A percentile compares a stretch with the other conserved stretches of the same genome.
phyloP scores from a whole-genome alignment of 2,797 vertebrate species.

The Parambassis ranga region DNA sequence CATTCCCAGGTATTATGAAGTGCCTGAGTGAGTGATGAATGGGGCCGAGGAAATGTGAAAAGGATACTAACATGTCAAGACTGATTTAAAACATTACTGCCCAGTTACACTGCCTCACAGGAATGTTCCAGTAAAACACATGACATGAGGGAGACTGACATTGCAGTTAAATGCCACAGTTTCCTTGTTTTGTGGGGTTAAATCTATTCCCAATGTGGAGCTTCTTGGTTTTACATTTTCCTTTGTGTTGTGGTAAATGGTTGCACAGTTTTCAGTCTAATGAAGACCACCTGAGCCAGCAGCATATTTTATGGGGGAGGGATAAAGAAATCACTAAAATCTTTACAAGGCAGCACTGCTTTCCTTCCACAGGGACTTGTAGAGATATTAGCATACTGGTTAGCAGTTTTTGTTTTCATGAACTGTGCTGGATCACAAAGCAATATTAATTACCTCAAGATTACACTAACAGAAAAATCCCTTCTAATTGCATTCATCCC shows the following conservation, averaged over 20 bases:
- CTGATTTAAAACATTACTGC: constrained; percentile 68
- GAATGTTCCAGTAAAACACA: constrained; percentile 62
- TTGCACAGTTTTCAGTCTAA: constrained; percentile 70
- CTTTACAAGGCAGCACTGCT: constrained; percentile 71
- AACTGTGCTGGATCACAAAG: constrained; percentile 7
- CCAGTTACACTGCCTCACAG: constrained; percentile 57
- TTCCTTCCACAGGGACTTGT: constrained; percentile 50
- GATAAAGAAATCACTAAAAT: constrained; percentile 73
- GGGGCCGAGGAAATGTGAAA: constrained; percentile 48
- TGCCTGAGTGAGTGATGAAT: constrained; percentile 66
- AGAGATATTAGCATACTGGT: constrained; percentile 45
- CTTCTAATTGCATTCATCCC: background rate
- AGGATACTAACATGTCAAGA: constrained; percentile 70
- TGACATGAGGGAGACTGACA: constrained; percentile 28
- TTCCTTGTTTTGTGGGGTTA: constrained; percentile 40
- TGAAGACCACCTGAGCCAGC: constrained; percentile 79
- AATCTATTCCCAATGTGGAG: constrained; percentile 61
- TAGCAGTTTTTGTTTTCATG: constrained; percentile 36
- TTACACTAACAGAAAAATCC: constrained; percentile 27
- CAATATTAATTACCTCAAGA: constrained; percentile 11
- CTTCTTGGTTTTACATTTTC: constrained; percentile 54
- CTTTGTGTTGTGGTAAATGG: constrained; percentile 59
- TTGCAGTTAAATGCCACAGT: constrained; percentile 12
- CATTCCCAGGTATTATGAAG: constrained; percentile 58
- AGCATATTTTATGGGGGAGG: constrained; percentile 68